Base-by-base conservation (phyloP, 2,113 vertebrate species). In the Tychaedon coryphoeus region DNA sequence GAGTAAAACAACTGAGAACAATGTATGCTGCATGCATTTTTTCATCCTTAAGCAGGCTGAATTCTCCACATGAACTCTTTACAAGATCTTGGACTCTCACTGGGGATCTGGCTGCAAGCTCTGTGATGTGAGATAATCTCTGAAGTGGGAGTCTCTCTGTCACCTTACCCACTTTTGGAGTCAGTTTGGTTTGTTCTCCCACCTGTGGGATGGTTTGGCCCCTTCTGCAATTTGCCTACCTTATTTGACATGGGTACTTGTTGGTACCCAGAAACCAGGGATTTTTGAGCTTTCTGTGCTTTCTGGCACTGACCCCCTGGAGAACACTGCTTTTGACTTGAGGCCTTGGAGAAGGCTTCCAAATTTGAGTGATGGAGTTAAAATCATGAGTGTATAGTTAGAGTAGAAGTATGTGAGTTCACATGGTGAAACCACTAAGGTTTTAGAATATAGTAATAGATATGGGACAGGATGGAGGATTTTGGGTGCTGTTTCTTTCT, bases 101-200 rank as follows among this genome's bases (percentile, higher is more conserved):
- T 1, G 5, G 22, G 20, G 15, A 65, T 36, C 13, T 0, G 0
- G 4, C 15, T 65, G 24, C n/a, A 57, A 61, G 24, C 6, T 40
- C 29, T 83, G 42, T 24, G 47, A 62, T 23, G 16, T 62, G 26
- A 75, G 40, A 48, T 18, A 31, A 60, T 34, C 45, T 85, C 31
- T 14, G 47, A 74, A 38, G 19, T 70, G 29, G 47, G 10, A 51
- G 50, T 69, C 14, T 57, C 38, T 40, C 26, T 71, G 34, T 51
- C 51, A 19, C 6, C 7, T 43, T 58, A n/a, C 28, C n/a, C 28
- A 43, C 16, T 33, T 72, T 64, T 40, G 45, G 25, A 19, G 17
- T 25, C 33, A 60, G 12, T 60, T 80, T 54, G 28, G 24, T 47
- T 82, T 70, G 26, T 48, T 50, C 15, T 88, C 11, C 56, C 31